A percentile compares a stretch with the other conserved stretches of the same genome.
Conservation (phyloP, 2,797 vertebrate species). For the Parauchenoglanis punctatus region DNA sequence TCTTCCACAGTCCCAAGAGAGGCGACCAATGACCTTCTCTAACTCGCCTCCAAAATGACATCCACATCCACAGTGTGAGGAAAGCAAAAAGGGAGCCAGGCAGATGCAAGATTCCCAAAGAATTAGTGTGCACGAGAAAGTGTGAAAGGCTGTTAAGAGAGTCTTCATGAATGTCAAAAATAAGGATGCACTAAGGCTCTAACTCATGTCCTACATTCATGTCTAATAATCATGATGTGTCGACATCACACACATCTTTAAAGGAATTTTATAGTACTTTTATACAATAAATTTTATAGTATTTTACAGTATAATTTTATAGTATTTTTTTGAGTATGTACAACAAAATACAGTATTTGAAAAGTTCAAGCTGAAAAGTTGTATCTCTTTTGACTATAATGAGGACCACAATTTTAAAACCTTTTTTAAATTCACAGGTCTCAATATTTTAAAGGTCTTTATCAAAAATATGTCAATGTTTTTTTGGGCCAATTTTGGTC, state of each 20-base stretch:
- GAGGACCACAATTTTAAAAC: not conserved
- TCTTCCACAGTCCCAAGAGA: slow-evolving; percentile 69
- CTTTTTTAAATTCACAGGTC: not conserved
- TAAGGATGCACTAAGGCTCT: not conserved
- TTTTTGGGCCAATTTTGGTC: not conserved
- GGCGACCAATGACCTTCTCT: slow-evolving; percentile 68
- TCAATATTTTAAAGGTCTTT: not conserved
- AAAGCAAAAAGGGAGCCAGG: slow-evolving; percentile 45
- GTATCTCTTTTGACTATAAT: not conserved
- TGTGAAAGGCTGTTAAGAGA: not conserved
- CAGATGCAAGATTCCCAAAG: slow-evolving; percentile 36
- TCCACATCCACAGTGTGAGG: slow-evolving; percentile 54
- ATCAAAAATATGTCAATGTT: not conserved
- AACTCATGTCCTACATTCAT: not conserved
- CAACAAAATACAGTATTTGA: not conserved
- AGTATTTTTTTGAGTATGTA: too few species aligned
- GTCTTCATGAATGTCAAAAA: not conserved
- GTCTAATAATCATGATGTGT: not conserved
- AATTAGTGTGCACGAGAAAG: not conserved
- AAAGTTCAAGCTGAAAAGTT: not conserved
- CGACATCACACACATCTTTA: not conserved
- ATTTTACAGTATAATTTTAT: too few species aligned
- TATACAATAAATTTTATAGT: too few species aligned
- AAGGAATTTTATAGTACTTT: not conserved
- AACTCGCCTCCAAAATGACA: slow-evolving; percentile 59